Evolutionary conservation across 2,888 invertebrate species (phyloP).

Genomic region (Drosophila peninsularis): DNA sequence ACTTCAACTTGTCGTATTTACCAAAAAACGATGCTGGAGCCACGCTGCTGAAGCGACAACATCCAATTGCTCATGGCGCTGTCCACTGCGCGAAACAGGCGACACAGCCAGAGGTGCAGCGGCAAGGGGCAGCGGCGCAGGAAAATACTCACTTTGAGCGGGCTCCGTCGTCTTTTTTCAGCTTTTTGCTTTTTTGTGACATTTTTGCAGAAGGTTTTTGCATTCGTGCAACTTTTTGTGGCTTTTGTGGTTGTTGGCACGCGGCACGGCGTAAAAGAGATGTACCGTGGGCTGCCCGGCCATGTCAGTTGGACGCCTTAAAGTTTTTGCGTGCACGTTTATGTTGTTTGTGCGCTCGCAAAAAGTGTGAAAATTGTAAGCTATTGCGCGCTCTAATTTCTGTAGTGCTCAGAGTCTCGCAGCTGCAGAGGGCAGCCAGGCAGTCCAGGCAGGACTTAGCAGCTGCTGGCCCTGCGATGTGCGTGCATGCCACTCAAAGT

Average conservation of each 20-base stretch:
- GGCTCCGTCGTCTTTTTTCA: constrained; percentile 37
- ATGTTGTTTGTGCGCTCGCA: constrained; percentile 70
- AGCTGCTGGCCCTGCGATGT: constrained; percentile 44
- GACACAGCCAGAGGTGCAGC: constrained; percentile 11
- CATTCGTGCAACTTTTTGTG: constrained; percentile 74
- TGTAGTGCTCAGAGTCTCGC: constrained; percentile 36
- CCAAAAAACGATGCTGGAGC: constrained; percentile 22
- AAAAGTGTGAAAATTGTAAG: constrained; percentile 76
- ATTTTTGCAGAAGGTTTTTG: constrained; percentile 65
- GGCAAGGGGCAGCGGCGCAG: constrained; percentile 22
- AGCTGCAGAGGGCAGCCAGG: constrained; percentile 16
- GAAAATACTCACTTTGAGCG: constrained; percentile 66
- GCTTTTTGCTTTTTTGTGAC: constrained; percentile 39
- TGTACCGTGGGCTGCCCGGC: constrained; percentile 13
- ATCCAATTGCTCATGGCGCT: constrained; percentile 48
- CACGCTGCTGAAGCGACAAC: constrained; percentile 43
- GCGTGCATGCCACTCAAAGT: constrained; percentile 46
- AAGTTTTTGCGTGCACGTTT: constrained; percentile 68
- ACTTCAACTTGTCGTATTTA: constrained; percentile 17
- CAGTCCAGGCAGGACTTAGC: constrained; percentile 5
- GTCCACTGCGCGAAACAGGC: constrained; percentile 41
- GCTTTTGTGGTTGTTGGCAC: constrained; percentile 63
- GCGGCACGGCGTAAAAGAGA: constrained; percentile 33
- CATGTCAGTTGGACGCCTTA: constrained; percentile 53
- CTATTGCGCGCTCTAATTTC: constrained; percentile 68